Evolutionary conservation across 2,113 vertebrate genomes (phyloP), one percentile per base, ranked within the genome.

Genomic region (Zosterops lateralis): DNA sequence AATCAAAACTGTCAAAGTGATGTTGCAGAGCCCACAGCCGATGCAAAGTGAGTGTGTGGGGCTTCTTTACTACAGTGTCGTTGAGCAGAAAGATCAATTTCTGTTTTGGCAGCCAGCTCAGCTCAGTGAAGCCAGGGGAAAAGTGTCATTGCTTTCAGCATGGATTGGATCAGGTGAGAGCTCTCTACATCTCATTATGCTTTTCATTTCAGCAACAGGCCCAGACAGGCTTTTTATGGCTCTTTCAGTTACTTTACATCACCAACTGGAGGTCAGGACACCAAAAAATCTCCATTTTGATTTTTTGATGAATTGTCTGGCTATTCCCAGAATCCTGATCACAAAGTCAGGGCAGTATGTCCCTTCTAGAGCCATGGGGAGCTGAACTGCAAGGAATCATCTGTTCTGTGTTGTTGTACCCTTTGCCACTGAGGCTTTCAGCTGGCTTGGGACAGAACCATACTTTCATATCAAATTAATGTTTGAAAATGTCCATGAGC

Each of bases 1-100:
- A 94, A 92, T 96, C 95, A 97, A 93, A 96, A 84, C 90, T 94
- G 73, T 85, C 90, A 95, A 87, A 83, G 73, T 72, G 22, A 21
- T 68, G 91, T 50, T 77, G 44, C n/a, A 48, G 83, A 87, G 73
- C 77, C 62, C 58, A 83, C 90, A 96, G 92, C 77, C 71, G 64
- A 88, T 13, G 29, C 25, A 85, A 81, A 97, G 44, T 42, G 70
- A 92, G 9, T 8, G 4, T 76, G 48, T 64, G 65, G 40, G 51
- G 14, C 83, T 95, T 94, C 90, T 92, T 88, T 93, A 79, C 85
- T 91, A 78, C 40, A 44, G 18, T 80, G 73, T 25, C 65, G 45
- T 66, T 80, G 82, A 87, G 91, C 36, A 93, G 92, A 95, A 90
- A 90, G 87, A 97, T 83, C 76, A 88, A 57, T 89, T 92, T 67